Evolutionary conservation across 2,888 invertebrate species (phyloP).

Genomic region (Cosmopolites sordidus): DNA sequence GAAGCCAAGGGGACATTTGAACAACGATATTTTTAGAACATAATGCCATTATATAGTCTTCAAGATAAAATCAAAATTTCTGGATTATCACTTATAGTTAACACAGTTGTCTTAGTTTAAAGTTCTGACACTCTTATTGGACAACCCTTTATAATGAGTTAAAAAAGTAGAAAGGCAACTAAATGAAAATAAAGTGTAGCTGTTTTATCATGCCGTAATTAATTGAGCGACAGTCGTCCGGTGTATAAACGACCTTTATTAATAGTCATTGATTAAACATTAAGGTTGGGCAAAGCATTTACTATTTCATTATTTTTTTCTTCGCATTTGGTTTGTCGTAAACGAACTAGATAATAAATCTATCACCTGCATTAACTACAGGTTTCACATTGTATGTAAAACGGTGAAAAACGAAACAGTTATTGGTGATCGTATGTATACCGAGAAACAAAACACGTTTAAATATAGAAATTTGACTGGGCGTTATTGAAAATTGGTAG

Average conservation of each 20-base stretch:
- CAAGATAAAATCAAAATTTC: too few relatives aligned
- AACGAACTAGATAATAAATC: slow-evolving; percentile 18
- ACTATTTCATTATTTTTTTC: not conserved
- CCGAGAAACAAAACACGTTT: not conserved
- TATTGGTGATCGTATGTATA: not conserved
- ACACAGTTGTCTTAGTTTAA: too few relatives aligned
- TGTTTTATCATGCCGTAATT: too few relatives aligned
- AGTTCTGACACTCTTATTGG: too few relatives aligned
- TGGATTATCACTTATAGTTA: too few relatives aligned
- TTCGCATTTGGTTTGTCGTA: not conserved
- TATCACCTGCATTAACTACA: slow-evolving; percentile 22
- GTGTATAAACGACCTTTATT: not conserved
- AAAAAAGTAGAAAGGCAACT: too few relatives aligned
- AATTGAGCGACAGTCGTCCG: not conserved
- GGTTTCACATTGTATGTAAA: slow-evolving; percentile 15
- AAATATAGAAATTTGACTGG: slow-evolving; percentile 7
- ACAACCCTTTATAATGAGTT: too few relatives aligned
- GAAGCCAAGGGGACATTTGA: too few relatives aligned
- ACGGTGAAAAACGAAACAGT: not conserved
- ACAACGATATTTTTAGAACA: too few relatives aligned
- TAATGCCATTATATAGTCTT: too few relatives aligned
- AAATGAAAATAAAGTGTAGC: too few relatives aligned
- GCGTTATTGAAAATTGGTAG: slow-evolving; percentile 12
- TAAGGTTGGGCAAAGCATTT: not conserved
- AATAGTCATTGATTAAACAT: slow-evolving; percentile 2